A percentile compares a stretch with the other conserved stretches of the same genome.
Conservation (phyloP, 1,140 invertebrate genomes). For the Papilio helenus region DNA sequence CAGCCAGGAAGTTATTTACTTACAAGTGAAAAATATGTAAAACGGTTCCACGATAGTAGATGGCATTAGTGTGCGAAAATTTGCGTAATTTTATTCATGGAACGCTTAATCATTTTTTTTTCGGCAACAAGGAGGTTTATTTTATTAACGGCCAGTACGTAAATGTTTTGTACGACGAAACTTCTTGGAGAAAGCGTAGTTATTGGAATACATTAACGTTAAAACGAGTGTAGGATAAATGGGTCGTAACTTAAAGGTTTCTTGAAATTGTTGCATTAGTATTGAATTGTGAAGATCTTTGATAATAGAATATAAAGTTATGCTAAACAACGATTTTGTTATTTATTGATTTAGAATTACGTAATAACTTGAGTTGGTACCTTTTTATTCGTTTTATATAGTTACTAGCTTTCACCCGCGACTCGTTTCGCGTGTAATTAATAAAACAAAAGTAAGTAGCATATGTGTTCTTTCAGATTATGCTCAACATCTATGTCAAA, state of each 20-base stretch:
- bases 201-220: slow-evolving; percentile 30
- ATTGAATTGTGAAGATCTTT: background rate
- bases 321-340: too few species aligned
- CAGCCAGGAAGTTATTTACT: slow-evolving; percentile 27
- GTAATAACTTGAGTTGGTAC: too few species aligned
- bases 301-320: too few species aligned
- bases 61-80: slow-evolving; percentile 13
- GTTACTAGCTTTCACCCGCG: too few species aligned
- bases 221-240: background rate
- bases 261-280: background rate
- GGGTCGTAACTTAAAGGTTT: slow-evolving; percentile 1
- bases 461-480: too few species aligned
- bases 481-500: too few species aligned
- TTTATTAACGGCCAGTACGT: slow-evolving; percentile 28
- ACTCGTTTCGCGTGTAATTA: too few species aligned
- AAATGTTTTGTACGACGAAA: slow-evolving; percentile 5
- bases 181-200: slow-evolving; percentile 28
- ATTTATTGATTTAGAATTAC: too few species aligned
- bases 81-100: slow-evolving; percentile 34
- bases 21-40: slow-evolving; percentile 29
- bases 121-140: slow-evolving; percentile 25
- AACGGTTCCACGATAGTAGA: slow-evolving; percentile 1
- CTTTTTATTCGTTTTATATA: too few species aligned
- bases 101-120: slow-evolving; percentile 28
- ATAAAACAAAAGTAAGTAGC: too few species aligned